Evolutionary conservation across 2,113 vertebrate genomes (phyloP).

Genomic region (Gymnocephalus cernua): DNA sequence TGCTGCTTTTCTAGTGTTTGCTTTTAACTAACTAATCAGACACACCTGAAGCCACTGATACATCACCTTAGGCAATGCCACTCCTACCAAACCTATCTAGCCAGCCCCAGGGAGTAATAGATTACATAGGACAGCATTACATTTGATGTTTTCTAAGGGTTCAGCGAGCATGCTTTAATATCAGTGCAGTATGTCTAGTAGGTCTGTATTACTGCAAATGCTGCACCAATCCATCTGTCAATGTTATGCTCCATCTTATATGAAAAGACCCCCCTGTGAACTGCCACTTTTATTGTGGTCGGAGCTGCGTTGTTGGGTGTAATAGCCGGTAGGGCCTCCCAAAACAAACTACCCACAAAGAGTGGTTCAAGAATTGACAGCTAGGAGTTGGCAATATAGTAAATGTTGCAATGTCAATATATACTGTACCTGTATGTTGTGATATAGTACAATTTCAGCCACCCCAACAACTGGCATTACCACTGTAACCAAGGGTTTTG

Average conservation of each 20-base stretch:
- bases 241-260: slow-evolving; percentile 26
- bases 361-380: neutral
- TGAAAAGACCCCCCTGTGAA: neutral
- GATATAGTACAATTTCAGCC: no score
- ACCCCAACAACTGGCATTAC: no score
- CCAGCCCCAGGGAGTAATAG: slow-evolving; percentile 22
- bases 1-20: slow-evolving; percentile 51
- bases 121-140: slow-evolving; percentile 19
- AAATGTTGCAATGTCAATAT: no score
- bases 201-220: neutral
- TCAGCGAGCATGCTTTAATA: slow-evolving; percentile 24
- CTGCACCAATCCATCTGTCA: slow-evolving; percentile 3
- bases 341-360: neutral
- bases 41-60: slow-evolving; percentile 44
- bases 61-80: slow-evolving; percentile 14
- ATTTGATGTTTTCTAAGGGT: neutral
- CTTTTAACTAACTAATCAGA: slow-evolving; percentile 61
- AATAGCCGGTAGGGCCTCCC: neutral
- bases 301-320: neutral
- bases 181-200: neutral
- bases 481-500: neutral
- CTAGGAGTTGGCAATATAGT: no score
- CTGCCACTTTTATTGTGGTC: neutral
- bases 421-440: no score
- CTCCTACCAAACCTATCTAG: slow-evolving; percentile 13